A percentile compares a stretch with the other conserved stretches of the same genome.
Conservation (phyloP, 2,888 invertebrate species). For the Busseola fusca region DNA sequence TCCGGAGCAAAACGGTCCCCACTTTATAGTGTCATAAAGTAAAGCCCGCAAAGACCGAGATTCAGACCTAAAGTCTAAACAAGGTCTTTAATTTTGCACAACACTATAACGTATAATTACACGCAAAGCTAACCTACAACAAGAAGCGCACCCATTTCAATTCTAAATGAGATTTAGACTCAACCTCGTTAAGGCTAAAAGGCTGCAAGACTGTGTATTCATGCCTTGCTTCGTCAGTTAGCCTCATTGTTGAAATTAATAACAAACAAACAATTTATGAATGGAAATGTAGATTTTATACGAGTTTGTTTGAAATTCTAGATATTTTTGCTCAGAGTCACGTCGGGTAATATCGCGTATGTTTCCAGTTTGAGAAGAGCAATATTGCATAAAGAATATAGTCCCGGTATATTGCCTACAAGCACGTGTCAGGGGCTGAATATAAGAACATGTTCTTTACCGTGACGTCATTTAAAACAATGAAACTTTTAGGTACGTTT, state of each 20-base stretch:
- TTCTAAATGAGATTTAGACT: conserved; percentile 56
- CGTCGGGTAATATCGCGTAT: conserved; percentile 27
- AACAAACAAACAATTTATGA: conserved; percentile 48
- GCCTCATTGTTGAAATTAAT: conserved; percentile 54
- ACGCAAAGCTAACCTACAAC: conserved; percentile 14
- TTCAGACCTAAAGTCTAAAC: conserved; percentile 36
- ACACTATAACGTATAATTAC: conserved; percentile 42
- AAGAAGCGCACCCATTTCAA: conserved; percentile 40
- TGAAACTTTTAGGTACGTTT: conserved; percentile 14
- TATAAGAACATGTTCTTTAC: conserved; percentile 17
- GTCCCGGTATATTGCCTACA: not conserved
- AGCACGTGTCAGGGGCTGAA: not conserved
- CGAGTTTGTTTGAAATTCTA: conserved; percentile 5
- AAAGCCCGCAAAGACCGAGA: conserved; percentile 25
- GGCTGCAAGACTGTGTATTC: conserved; percentile 31
- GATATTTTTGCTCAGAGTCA: conserved; percentile 29
- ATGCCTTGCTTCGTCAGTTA: conserved; percentile 37
- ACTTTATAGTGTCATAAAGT: conserved; percentile 31
- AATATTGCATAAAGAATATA: conserved; percentile 31
- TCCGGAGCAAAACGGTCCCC: conserved; percentile 1
- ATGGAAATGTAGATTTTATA: conserved; percentile 27
- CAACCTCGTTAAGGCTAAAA: conserved; percentile 42
- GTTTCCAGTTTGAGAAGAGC: conserved; percentile 22
- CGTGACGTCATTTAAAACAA: conserved; percentile 36
- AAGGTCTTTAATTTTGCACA: conserved; percentile 40